Percentiles rank a stretch among this genome's conserved stretches.
Evolutionary conservation across 2,797 vertebrate genomes (phyloP).

Genomic region (Gymnoscopelus braueri): DNA sequence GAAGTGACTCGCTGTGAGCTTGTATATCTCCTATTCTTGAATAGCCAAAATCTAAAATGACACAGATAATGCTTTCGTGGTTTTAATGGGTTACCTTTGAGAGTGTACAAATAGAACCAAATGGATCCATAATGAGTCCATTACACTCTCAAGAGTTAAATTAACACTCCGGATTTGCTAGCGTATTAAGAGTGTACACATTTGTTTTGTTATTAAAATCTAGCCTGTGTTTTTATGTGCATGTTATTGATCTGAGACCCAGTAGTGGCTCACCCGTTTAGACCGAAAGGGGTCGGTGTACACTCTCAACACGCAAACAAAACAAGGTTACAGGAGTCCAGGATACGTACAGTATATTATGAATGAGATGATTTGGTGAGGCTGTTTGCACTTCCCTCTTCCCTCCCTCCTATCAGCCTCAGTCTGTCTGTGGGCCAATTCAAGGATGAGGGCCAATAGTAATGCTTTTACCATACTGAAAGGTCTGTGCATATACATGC

Average conservation of each 20-base stretch:
- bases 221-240: slow-evolving; percentile 25
- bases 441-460: slow-evolving; percentile 49
- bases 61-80: too few species aligned
- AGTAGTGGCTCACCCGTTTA: too few species aligned
- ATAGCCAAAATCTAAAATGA: too few species aligned
- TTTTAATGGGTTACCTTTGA: slow-evolving; percentile 11
- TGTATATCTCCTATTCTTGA: too few species aligned
- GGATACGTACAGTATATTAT: slow-evolving; percentile 19
- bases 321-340: slow-evolving; percentile 8
- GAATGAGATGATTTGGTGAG: slow-evolving; percentile 35
- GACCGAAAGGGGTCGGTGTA: too few species aligned
- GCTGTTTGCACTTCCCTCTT: slow-evolving; percentile 14
- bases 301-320: slow-evolving; percentile 2
- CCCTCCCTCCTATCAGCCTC: slow-evolving; percentile 28
- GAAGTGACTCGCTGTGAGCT: too few species aligned
- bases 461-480: slow-evolving; percentile 70
- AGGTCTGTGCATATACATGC: not conserved
- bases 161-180: too few species aligned
- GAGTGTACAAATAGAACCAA: slow-evolving; percentile 36
- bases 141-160: slow-evolving; percentile 13
- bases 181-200: too few species aligned
- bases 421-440: slow-evolving; percentile 33
- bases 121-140: slow-evolving; percentile 34
- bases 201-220: slow-evolving; percentile 31
- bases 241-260: not conserved